Evolutionary conservation across 2,888 invertebrate species (phyloP), one percentile per base, ranked within the genome.

Genomic region (Silvanus unidentatus): DNA sequence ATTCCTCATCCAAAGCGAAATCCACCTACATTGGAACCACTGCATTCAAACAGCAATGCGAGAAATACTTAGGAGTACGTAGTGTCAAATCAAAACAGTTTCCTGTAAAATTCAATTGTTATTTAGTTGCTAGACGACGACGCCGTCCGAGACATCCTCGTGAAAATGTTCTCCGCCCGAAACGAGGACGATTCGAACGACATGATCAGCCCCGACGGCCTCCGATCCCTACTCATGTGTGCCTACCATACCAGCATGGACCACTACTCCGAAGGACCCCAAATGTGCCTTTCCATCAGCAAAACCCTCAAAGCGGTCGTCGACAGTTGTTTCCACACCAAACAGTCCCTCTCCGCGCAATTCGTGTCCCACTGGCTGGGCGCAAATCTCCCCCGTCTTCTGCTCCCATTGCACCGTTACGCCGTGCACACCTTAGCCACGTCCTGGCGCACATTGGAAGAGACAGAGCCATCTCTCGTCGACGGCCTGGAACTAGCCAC

Each of bases 341-440:
- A 88, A 68, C 80, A 81, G 47, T 75, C 76, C 39, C 77, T 91
- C 54, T 87, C 87, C 40, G 74, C 82, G 14, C 84, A 84, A 47
- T 91, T 81, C 65, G 83, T 90, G 46, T 80, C 82, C 41, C 87
- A 89, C 65, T 92, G 91, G 91, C 75, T 91, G 15, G 80, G 81
- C 59, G 80, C 84, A 51, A 84, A 92, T 72, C 83, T 86, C 48
- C 87, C 86, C 32, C 75, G 89, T 35, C 74, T 90, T 34, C 77
- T 91, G 34, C 75, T 84, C 44, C 83, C 88, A 2, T 75, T 91
- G 15, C 90, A 92, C 68, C 54, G 69, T 40, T 71, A 77, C 55
- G 73, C 78, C 12, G 74, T 80, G 6, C 80, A 80, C 57, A 73
- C 77, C 16, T 63, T 82, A 40, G 78, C 78, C 2, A 80, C 79